A percentile compares a stretch with the other conserved stretches of the same genome.
Evolutionary conservation across 2,113 vertebrate genomes (phyloP).

Genomic region (Tylochromis polylepis): DNA sequence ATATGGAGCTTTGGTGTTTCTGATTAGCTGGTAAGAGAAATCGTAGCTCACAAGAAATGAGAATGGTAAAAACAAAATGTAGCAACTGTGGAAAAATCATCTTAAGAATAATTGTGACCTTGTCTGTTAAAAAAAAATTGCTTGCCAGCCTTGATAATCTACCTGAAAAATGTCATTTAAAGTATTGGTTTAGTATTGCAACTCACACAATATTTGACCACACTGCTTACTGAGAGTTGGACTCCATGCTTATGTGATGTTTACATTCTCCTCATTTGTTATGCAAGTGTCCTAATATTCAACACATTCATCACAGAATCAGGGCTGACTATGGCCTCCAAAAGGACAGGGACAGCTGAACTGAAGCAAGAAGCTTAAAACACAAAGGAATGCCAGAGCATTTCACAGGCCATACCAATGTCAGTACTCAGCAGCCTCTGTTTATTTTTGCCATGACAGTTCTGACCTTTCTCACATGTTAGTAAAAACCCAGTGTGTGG

Average conservation of each 20-base stretch:
- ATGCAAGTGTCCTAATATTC: background rate
- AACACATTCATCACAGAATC: constrained; percentile 3
- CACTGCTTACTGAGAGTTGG: background rate
- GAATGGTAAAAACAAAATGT: background rate
- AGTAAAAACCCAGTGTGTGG: background rate
- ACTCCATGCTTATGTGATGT: background rate
- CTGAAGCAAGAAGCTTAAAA: background rate
- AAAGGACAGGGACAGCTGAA: background rate
- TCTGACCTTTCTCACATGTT: background rate
- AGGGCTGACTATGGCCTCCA: constrained; percentile 12
- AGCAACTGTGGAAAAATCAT: background rate
- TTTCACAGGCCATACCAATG: background rate
- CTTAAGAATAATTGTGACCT: background rate
- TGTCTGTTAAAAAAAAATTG: background rate
- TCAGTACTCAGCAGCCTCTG: background rate
- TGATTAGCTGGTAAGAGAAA: background rate
- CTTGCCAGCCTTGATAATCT: background rate
- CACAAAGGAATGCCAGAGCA: background rate
- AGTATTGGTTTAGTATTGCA: background rate
- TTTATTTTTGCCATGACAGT: background rate
- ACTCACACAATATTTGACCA: background rate
- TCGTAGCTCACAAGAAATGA: background rate
- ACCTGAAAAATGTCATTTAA: background rate
- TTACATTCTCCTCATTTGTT: background rate
- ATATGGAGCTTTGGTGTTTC: background rate